These are phyloP conservation scores for Falco punctatus DNA, from an alignment of 2,113 vertebrate genomes.

Conservation along the genomic window DNA sequence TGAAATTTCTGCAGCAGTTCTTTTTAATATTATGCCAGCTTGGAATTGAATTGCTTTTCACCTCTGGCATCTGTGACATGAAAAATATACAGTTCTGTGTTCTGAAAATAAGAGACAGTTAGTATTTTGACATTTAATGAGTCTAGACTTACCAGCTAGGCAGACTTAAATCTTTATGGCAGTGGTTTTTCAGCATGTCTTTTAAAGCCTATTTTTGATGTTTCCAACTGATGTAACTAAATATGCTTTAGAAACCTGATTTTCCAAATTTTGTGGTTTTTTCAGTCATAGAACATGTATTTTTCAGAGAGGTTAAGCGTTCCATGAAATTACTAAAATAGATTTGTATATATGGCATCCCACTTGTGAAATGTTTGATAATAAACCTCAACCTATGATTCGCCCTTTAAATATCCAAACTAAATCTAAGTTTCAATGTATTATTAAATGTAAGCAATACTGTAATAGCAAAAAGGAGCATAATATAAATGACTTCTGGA, in stretches of 20 bases:
- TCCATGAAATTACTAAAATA: neutral
- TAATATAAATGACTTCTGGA: neutral
- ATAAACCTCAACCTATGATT: neutral
- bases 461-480: neutral
- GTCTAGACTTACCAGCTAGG: slow-evolving; percentile 33
- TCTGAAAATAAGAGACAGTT: slow-evolving; percentile 52
- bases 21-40: slow-evolving; percentile 67
- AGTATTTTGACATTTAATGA: slow-evolving; percentile 57
- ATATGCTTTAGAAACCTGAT: neutral
- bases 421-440: neutral
- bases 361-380: neutral
- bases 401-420: neutral
- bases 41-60: slow-evolving; percentile 61
- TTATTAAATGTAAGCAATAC: neutral
- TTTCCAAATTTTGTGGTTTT: neutral
- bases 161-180: neutral
- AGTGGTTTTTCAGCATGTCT: neutral
- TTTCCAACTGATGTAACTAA: neutral
- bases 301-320: neutral
- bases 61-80: slow-evolving; percentile 55
- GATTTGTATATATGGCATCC: neutral
- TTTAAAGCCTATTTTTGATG: neutral
- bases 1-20: slow-evolving; percentile 62
- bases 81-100: slow-evolving; percentile 66
- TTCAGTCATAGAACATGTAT: neutral